These are phyloP conservation scores for Pao palembangensis DNA, from an alignment of 2,113 vertebrate genomes.

Conservation along the genomic window DNA sequence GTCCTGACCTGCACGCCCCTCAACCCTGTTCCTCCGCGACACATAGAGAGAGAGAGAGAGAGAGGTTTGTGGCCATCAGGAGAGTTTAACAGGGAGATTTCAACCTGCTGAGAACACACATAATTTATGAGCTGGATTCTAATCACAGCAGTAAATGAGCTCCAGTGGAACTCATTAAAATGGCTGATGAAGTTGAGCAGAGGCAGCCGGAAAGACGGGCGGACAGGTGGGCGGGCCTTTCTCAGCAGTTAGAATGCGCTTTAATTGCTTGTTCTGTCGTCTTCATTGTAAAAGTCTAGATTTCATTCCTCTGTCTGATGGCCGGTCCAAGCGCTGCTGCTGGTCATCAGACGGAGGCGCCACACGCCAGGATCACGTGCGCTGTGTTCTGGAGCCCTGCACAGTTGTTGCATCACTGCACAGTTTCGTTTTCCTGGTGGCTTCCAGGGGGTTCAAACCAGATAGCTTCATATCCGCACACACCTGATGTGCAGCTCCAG, in stretches of 20 bases:
- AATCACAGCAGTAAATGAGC: slow-evolving; percentile 68
- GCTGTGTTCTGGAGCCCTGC: no score
- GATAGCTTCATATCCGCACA: no score
- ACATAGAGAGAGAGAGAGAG: not conserved
- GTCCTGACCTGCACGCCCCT: no score
- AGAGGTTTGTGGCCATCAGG: not conserved
- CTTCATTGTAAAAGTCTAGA: not conserved
- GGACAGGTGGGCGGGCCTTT: not conserved
- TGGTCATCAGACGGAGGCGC: no score
- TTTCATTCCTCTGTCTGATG: no score
- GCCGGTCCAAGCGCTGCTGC: no score
- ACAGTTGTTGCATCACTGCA: no score
- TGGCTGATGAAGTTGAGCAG: slow-evolving; percentile 60
- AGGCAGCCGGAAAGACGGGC: slow-evolving; percentile 17
- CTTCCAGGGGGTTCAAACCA: no score
- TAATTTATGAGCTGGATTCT: slow-evolving; percentile 69
- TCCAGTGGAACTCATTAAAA: slow-evolving; percentile 74
- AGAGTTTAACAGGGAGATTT: slow-evolving; percentile 38
- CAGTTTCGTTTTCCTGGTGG: no score
- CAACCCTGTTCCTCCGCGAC: no score
- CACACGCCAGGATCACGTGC: no score
- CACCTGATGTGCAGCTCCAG: no score
- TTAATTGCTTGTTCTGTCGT: not conserved
- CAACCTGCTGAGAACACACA: slow-evolving; percentile 68
- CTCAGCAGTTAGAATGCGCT: not conserved